Percentiles rank a stretch among this genome's conserved stretches.
Evolutionary conservation across 92 coral and sea anemone species (phyloP).

Genomic region (Phymanthus crucifer): DNA sequence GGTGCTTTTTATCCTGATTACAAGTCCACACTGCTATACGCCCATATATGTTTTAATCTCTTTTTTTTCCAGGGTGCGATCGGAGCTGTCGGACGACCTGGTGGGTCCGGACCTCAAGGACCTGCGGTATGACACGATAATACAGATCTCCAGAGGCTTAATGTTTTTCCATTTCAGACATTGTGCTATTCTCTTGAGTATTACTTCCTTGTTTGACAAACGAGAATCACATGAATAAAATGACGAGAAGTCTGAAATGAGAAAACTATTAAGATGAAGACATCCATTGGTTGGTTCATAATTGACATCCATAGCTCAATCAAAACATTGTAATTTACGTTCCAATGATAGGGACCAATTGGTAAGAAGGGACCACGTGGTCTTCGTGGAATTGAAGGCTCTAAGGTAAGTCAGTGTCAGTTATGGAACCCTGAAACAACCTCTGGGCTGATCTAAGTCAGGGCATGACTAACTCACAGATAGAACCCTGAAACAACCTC

Average conservation of each 20-base stretch:
- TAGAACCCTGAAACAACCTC: no score
- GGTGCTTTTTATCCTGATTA: no score
- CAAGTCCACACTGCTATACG: background rate
- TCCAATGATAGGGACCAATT: slow-evolving; percentile 3
- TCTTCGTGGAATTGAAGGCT: slow-evolving; percentile 26
- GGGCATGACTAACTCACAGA: no score
- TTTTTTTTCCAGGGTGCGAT: slow-evolving; percentile 45
- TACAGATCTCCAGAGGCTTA: no score
- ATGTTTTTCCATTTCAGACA: no score
- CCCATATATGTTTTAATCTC: no score
- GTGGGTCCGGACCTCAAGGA: slow-evolving; percentile 50
- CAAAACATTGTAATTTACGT: background rate
- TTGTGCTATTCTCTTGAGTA: background rate
- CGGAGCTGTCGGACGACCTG: slow-evolving; percentile 40
- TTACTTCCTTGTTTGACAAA: no score
- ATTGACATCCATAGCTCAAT: background rate
- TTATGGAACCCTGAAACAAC: background rate
- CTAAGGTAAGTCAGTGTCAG: slow-evolving; percentile 16
- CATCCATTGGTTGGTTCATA: background rate
- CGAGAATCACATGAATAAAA: no score
- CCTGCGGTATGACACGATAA: slow-evolving; percentile 26
- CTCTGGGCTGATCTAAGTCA: no score
- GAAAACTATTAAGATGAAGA: no score
- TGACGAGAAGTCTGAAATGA: no score
- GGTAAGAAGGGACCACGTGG: slow-evolving; percentile 19